These are phyloP conservation scores for Pelobates cultripes DNA, from an alignment of 2,797 vertebrate genomes.

Conservation along the genomic window DNA sequence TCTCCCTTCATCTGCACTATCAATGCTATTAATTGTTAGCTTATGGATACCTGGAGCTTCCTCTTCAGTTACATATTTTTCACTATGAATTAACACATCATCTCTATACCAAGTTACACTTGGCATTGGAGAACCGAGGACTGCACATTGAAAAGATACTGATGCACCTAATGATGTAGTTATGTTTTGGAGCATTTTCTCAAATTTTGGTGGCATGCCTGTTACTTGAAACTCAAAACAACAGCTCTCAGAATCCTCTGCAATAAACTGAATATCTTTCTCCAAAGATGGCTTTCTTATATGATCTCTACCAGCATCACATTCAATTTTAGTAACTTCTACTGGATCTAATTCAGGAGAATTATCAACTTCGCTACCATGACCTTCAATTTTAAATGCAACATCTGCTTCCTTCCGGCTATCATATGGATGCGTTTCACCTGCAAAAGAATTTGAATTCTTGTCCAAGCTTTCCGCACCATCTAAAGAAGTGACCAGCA, in stretches of 20 bases:
- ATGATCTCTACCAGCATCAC: slow-evolving; percentile 77
- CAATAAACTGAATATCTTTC: slow-evolving; percentile 82
- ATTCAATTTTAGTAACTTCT: slow-evolving; percentile 76
- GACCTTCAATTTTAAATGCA: slow-evolving; percentile 84
- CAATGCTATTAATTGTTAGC: slow-evolving; percentile 84
- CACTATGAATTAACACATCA: slow-evolving; percentile 75
- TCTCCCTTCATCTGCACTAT: slow-evolving; percentile 82
- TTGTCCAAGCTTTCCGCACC: slow-evolving; percentile 72
- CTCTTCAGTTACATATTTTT: slow-evolving; percentile 83
- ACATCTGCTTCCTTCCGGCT: slow-evolving; percentile 85
- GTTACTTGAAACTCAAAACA: slow-evolving; percentile 40
- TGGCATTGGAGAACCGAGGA: slow-evolving; percentile 85
- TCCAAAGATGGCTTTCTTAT: slow-evolving; percentile 75
- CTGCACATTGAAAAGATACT: slow-evolving; percentile 87
- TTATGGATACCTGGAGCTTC: slow-evolving; percentile 85
- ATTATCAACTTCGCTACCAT: slow-evolving; percentile 78
- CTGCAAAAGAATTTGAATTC: slow-evolving; percentile 79
- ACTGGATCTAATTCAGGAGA: slow-evolving; percentile 70
- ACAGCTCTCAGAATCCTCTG: slow-evolving; percentile 83
- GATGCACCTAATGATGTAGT: slow-evolving; percentile 81
- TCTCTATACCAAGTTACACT: slow-evolving; percentile 87
- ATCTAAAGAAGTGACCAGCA: slow-evolving; percentile 69
- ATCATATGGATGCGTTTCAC: slow-evolving; percentile 73
- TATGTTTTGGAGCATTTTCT: slow-evolving; percentile 82
- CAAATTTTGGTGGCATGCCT: slow-evolving; percentile 68